Evolutionary conservation across 1,140 invertebrate species (phyloP), one percentile per base, ranked within the genome.

Genomic region (Leptinotarsa defecta): DNA sequence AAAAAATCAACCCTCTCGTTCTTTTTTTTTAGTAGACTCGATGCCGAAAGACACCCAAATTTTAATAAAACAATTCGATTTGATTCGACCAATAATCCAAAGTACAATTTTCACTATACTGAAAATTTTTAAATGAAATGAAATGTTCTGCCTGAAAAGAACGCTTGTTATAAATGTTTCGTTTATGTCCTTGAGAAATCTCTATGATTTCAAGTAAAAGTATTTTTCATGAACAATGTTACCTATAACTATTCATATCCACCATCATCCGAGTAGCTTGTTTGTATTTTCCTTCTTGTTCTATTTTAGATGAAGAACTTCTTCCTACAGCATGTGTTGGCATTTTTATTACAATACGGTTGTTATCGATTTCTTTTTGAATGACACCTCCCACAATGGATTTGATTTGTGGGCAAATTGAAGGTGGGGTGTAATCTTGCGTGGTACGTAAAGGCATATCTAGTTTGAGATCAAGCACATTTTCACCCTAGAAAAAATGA

Each of bases 391-490:
- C 81, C 13, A 85, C 81, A 48, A 83, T 76, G 15, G 84, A 82
- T 76, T 84, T 85, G 68, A 85, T 82, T 78, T 84, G 83, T 2
- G 84, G 83, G 75, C 83, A 85, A 20, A 86, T 80, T 3, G 77
- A 68, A 3, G 84, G 84, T 57, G 79, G 78, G 20, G 74, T 74
- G 69, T 95, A 96, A 82, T 96, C 93, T 79, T 93, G 86, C 0
- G 94, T 95, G 0, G 93, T 95, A 75, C 93, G 86, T 63, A 90
- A 89, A 4, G 94, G 93, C 89, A 94, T 91, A 79, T 95, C 93
- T 73, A 97, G 86, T 80, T 95, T 92, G 63, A 97, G 87, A 81
- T 92, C 90, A 68, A 97, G 86, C 72, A 97, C 92, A 85, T 96
- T 96, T 84, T 97, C 95, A 70, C 91, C 91, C 85, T 93, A 88